Base-by-base conservation (phyloP, 2,888 invertebrate species). In the Balanococcus diminutus region DNA sequence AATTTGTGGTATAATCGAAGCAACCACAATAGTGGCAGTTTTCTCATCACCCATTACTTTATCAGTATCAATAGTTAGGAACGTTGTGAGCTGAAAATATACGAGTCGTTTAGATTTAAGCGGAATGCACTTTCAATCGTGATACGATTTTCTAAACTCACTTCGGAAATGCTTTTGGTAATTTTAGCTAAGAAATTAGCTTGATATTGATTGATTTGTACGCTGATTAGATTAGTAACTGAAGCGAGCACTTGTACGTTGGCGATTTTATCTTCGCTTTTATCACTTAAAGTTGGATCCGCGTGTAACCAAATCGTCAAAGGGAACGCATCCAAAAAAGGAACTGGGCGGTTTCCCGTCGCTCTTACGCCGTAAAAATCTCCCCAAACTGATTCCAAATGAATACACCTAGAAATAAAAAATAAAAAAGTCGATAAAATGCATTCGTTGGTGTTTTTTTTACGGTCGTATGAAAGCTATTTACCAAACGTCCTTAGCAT, bases 141-240 rank as follows among this genome's bases (percentile, higher is more conserved):
- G 3, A 19, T 8, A 19, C 61, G 19, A 61, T 19, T 67, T 32
- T 11, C 46, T 32, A 79, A 51, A 25, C 87, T 61, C 75, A 89
- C 89, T 88, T 96, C 96, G 0, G 95, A 92, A 42, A 96, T 90
- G 82, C 94, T 93, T 90, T 98, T 98, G 31, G 95, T 92, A 88
- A 97, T 92, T 84, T 98, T 92, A 90, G 97, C 90, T 84, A 98
- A 91, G 91, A 98, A 98, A 88, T 98, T 92, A 91, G 95, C 95
- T 91, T 98, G 98, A 90, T 96, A 97, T 90, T 98, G 98, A 91
- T 97, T 98, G 87, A 98, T 92, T 90, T 98, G 98, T 3, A 97
- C 91, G 88, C 96, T 96, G 84, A 97, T 94, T 89, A 97, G 91
- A 89, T 96, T 96, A 83, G 94, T 93, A 83, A 97, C 94, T 89